Evolutionary conservation across 2,797 vertebrate species (phyloP), one percentile per base, ranked within the genome.

Genomic region (Neopelma chrysocephalum): DNA sequence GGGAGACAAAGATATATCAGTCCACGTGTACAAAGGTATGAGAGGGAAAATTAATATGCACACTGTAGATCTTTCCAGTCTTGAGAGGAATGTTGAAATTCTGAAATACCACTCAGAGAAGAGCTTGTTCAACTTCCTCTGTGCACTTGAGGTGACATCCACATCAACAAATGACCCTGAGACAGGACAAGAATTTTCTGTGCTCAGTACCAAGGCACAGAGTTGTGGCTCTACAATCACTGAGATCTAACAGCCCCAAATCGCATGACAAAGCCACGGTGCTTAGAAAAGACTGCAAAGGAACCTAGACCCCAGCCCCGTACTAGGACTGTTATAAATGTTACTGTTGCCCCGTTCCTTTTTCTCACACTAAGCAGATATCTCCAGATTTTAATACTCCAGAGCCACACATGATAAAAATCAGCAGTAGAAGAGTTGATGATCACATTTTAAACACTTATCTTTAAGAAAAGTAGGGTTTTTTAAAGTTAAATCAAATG

Each of bases 141-240:
- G 5, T 15, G 38, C 4, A 47, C 22, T 0, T n/a, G 50, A 53
- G 54, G 48, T 11, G 7, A 11, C 14, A 17, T 58, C 12, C 32
- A 36, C 26, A 43, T 16, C 15, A 47, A 25, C 29, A 40, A 27
- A n/a, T 3, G 5, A 31, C 11, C 15, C 51, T 32, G 64, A 60
- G 15, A 19, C 15, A 62, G 51, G 47, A 47, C 8, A 84, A 45
- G 45, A 56, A 27, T 6, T 51, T 50, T 32, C 36, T 51, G 21
- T 4, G 2, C 16, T 81, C 79, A 78, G 13, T 23, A 77, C 11
- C 20, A 45, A 56, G 36, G 43, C 48, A 70, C 8, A 3, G 66
- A 16, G 9, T 4, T 57, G 27, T 19, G 25, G 27, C 10, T 82
- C 56, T 58, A 6, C 5, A 32, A 1, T 15, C 40, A 40, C 25